Percentiles rank a stretch among this genome's conserved stretches.
Evolutionary conservation across 2,797 vertebrate genomes (phyloP).

Genomic region (Dendrocincla tyrannina): DNA sequence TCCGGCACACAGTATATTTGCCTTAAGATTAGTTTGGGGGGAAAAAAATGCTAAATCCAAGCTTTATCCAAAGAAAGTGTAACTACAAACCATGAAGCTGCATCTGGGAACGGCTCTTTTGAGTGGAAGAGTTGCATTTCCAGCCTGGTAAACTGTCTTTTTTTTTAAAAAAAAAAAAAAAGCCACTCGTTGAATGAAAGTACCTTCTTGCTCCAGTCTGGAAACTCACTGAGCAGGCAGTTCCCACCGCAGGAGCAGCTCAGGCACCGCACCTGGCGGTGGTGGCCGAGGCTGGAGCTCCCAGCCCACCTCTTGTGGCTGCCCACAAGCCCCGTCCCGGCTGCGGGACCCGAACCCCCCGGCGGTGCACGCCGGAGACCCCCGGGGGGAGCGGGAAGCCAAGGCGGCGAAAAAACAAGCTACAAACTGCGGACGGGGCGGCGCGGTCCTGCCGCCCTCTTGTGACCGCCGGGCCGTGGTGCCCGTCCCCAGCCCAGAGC

Average conservation of each 20-base stretch:
- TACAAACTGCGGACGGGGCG: neutral
- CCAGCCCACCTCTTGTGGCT: neutral
- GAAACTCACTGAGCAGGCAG: neutral
- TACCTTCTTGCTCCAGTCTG: too few species aligned
- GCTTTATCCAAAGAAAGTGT: neutral
- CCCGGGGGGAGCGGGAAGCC: rapidly evolving
- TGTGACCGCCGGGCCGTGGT: neutral
- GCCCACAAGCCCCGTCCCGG: neutral
- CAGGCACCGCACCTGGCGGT: neutral
- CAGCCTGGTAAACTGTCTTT: neutral
- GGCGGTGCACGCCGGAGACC: rapidly evolving
- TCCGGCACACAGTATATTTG: neutral
- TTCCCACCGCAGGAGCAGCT: rapidly evolving
- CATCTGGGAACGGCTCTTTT: neutral
- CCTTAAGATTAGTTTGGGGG: neutral
- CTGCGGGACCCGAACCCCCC: rapidly evolving
- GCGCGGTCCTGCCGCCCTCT: constrained; percentile 19
- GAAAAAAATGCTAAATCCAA: neutral
- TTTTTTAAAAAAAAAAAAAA: neutral
- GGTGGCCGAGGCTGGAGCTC: rapidly evolving
- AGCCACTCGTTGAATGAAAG: too few species aligned
- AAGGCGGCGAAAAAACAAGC: rapidly evolving
- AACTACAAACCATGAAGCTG: neutral
- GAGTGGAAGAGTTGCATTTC: rapidly evolving
- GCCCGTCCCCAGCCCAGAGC: neutral